These are phyloP conservation scores for Chaenocephalus aceratus DNA, from an alignment of 2,113 vertebrate species.

Conservation along the genomic window DNA sequence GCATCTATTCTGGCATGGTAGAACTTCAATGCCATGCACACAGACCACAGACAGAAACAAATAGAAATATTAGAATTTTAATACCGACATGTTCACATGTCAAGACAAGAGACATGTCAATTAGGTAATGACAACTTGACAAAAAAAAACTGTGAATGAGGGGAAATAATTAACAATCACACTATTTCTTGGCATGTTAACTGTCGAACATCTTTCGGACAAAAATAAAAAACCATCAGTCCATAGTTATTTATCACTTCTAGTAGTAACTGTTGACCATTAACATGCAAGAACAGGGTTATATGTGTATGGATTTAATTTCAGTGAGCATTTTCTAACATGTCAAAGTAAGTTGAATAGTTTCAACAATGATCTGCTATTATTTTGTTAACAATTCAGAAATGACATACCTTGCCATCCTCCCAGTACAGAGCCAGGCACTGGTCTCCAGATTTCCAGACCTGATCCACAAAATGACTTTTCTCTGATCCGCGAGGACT, in stretches of 20 bases:
- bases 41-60: slow-evolving; percentile 14
- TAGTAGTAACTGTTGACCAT: background rate
- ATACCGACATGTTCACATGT: slow-evolving; percentile 21
- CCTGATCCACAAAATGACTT: slow-evolving; percentile 62
- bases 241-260: background rate
- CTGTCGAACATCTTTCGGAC: background rate
- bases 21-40: slow-evolving; percentile 83
- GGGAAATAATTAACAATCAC: background rate
- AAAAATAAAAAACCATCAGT: too few relatives aligned
- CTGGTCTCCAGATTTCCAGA: slow-evolving; percentile 95
- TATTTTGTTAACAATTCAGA: background rate
- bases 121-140: background rate
- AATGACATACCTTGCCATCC: slow-evolving; percentile 92
- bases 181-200: background rate
- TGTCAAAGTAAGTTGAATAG: background rate
- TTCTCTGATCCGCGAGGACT: slow-evolving; percentile 88
- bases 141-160: slow-evolving; percentile 19
- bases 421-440: slow-evolving; percentile 99
- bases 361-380: background rate
- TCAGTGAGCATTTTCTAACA: background rate
- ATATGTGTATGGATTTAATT: background rate
- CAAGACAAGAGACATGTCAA: background rate
- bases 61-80: background rate
- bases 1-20: slow-evolving; percentile 96
- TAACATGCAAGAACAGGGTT: background rate